Evolutionary conservation across 1,140 invertebrate species (phyloP).

Genomic region (Telenomus remus): DNA sequence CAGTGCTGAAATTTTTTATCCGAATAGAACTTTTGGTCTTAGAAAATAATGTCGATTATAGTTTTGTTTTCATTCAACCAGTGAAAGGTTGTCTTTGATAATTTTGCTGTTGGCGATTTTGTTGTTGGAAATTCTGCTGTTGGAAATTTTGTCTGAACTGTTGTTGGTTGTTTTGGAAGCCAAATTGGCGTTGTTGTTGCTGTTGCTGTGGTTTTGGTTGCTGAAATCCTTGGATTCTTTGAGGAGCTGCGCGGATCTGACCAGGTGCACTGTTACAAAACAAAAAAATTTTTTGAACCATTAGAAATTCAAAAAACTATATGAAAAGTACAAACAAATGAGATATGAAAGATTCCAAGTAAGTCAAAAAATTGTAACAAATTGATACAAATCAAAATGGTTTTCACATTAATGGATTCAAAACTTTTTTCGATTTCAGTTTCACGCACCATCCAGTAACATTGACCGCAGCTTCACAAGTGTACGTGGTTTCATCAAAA

Average conservation of each 20-base stretch:
- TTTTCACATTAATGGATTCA: constrained; percentile 1
- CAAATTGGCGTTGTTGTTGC: background rate
- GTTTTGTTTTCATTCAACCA: constrained; percentile 7
- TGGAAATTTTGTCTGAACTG: constrained; percentile 11
- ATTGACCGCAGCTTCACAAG: constrained; percentile 86
- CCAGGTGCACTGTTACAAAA: constrained; percentile 12
- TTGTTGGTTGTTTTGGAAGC: constrained; percentile 10
- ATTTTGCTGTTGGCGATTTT: constrained; percentile 22
- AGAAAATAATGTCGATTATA: constrained; percentile 9
- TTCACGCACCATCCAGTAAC: constrained; percentile 81
- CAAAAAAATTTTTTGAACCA: constrained; percentile 6
- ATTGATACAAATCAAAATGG: background rate
- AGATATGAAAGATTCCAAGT: background rate
- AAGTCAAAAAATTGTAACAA: background rate
- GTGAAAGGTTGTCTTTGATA: background rate
- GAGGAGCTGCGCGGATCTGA: constrained; percentile 9
- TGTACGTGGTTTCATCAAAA: constrained; percentile 85
- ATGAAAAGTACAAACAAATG: background rate
- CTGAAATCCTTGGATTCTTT: constrained; percentile 23
- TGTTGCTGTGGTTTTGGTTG: constrained; percentile 17
- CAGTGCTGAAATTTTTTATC: too few species aligned
- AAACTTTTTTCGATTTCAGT: background rate
- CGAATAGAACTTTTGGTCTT: too few species aligned
- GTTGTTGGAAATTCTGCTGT: constrained; percentile 1
- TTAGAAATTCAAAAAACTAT: too few species aligned